phyloP scores from a whole-genome alignment of 2,797 vertebrate species.

The Bradypodion pumilum region DNA sequence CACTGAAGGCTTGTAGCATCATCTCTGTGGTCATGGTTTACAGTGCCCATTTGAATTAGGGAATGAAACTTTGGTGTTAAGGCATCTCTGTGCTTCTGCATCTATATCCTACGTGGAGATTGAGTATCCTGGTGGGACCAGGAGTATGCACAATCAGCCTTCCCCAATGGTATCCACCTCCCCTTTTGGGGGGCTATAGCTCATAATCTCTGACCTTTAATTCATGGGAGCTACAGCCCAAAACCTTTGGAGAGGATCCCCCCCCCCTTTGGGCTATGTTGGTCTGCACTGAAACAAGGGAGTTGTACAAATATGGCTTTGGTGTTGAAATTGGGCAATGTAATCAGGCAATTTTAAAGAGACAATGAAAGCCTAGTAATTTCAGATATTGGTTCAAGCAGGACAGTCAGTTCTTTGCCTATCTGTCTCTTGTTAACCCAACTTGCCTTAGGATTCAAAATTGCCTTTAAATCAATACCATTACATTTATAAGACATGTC shows the following conservation, averaged over 20 bases:
- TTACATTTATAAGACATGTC: neutral
- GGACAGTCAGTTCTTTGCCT: neutral
- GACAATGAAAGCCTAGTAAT: neutral
- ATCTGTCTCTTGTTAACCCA: neutral
- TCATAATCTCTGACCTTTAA: neutral
- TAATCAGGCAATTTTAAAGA: neutral
- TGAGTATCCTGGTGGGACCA: no score
- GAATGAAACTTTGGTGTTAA: neutral
- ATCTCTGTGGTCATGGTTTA: neutral
- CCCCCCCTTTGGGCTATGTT: neutral
- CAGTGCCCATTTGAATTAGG: neutral
- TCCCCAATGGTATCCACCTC: neutral
- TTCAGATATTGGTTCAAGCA: neutral
- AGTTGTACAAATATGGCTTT: neutral
- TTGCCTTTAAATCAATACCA: constrained; percentile 17
- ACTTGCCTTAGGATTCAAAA: constrained; percentile 11
- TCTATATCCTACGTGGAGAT: no score
- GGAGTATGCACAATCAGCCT: neutral
- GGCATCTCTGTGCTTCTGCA: no score
- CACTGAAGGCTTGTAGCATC: neutral
- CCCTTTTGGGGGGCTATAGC: neutral
- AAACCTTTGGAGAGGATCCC: neutral
- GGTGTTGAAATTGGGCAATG: no score
- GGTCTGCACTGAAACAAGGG: neutral
- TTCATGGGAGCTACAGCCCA: neutral